These are phyloP conservation scores for Nilaparvata lugens DNA, from an alignment of 1,140 invertebrate genomes.

Conservation along the genomic window DNA sequence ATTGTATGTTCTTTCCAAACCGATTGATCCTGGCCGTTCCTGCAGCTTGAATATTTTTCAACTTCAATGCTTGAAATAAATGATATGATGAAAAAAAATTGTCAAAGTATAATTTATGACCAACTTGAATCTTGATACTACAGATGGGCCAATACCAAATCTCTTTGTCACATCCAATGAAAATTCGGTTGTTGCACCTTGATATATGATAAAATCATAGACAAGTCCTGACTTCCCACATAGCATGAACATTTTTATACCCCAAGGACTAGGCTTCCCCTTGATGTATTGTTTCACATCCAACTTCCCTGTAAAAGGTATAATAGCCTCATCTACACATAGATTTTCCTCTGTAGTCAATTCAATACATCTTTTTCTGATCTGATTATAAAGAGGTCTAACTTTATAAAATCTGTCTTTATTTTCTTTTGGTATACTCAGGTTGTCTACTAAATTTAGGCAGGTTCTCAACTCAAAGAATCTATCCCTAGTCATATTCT, in stretches of 20 bases:
- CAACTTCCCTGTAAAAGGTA: conserved; percentile 12
- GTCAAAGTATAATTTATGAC: conserved; percentile 17
- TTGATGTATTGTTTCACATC: conserved; percentile 26
- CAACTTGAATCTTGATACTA: conserved; percentile 9
- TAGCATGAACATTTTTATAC: conserved; percentile 19
- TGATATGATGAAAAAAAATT: conserved; percentile 18
- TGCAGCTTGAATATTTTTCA: conserved; percentile 9
- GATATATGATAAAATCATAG: conserved; percentile 29
- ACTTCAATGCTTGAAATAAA: conserved; percentile 3
- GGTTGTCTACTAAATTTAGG: not conserved
- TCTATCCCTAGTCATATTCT: not conserved
- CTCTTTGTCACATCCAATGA: conserved; percentile 8
- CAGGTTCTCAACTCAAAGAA: not conserved
- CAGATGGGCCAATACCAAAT: conserved; percentile 23
- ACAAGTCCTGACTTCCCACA: conserved; percentile 16
- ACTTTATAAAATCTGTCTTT: not conserved
- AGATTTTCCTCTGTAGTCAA: not conserved
- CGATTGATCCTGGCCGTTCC: conserved; percentile 13
- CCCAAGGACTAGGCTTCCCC: conserved; percentile 25
- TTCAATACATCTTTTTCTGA: not conserved
- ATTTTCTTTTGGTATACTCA: not conserved
- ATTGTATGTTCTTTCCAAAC: conserved; percentile 14
- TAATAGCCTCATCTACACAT: not conserved
- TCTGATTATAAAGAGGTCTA: not conserved
- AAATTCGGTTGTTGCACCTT: conserved; percentile 28